Evolutionary conservation across 2,888 invertebrate species (phyloP).

Genomic region (Cistogaster globosa): DNA sequence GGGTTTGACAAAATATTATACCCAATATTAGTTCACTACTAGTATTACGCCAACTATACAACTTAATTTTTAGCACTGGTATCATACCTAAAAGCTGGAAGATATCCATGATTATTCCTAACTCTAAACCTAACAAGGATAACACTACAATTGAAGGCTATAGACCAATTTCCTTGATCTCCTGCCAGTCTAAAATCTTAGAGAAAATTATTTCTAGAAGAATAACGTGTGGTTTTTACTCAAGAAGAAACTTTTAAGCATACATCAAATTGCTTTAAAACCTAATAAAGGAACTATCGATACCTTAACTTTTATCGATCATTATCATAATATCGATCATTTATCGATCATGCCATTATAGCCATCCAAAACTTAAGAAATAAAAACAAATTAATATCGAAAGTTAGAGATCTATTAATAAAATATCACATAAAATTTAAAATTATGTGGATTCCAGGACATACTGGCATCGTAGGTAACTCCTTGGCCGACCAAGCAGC

Average conservation of each 20-base stretch:
- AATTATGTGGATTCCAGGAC: too few relatives aligned
- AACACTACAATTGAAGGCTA: slow-evolving; percentile 12
- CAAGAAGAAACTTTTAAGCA: slow-evolving; percentile 44
- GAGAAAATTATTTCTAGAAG: too few relatives aligned
- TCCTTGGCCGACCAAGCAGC: too few relatives aligned
- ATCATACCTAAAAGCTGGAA: slow-evolving; percentile 55
- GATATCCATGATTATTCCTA: slow-evolving; percentile 34
- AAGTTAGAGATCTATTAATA: too few relatives aligned
- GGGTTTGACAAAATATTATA: slow-evolving; percentile 59
- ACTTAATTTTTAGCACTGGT: slow-evolving; percentile 28
- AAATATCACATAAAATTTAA: too few relatives aligned
- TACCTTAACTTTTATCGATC: too few relatives aligned
- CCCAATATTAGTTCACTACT: slow-evolving; percentile 27
- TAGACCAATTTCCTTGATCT: slow-evolving; percentile 49
- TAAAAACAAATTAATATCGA: too few relatives aligned
- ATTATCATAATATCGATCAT: too few relatives aligned
- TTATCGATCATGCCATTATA: too few relatives aligned
- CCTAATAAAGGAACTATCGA: slow-evolving; percentile 22
- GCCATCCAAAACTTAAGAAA: too few relatives aligned
- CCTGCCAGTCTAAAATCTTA: slow-evolving; percentile 41
- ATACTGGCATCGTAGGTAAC: too few relatives aligned
- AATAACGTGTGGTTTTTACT: slow-evolving; percentile 1
- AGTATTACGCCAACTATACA: slow-evolving; percentile 28
- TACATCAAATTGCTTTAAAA: slow-evolving; percentile 41
- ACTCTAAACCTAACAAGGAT: slow-evolving; percentile 38